Evolutionary conservation across 2,113 vertebrate genomes (phyloP).

Genomic region (Neomonachus schauinslandi): DNA sequence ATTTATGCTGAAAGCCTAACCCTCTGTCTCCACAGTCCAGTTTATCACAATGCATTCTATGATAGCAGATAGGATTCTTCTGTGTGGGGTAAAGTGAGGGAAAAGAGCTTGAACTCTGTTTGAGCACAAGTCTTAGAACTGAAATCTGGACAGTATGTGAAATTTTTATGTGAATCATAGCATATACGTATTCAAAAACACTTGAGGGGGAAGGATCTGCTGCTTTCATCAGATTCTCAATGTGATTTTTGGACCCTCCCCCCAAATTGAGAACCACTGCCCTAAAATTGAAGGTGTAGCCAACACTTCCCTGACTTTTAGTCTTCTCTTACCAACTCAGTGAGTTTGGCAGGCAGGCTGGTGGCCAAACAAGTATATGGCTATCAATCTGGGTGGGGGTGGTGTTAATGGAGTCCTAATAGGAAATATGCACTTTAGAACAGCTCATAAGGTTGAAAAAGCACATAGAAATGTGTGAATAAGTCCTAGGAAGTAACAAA

Average conservation of each 20-base stretch:
- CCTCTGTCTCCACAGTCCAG: neutral
- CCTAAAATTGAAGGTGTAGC: neutral
- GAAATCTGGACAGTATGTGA: neutral
- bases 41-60: neutral
- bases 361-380: neutral
- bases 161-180: neutral
- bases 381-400: neutral
- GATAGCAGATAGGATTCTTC: neutral
- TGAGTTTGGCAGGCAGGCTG: neutral
- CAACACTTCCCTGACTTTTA: neutral
- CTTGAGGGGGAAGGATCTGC: neutral
- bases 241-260: neutral
- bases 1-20: neutral
- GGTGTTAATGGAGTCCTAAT: neutral
- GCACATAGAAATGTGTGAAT: neutral
- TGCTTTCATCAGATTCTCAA: neutral
- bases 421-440: neutral
- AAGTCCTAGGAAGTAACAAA: neutral
- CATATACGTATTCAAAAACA: neutral
- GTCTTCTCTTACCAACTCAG: neutral
- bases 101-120: neutral
- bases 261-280: neutral
- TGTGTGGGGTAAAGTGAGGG: neutral
- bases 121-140: neutral
- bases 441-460: neutral